These are phyloP conservation scores for Parnassius smintheus DNA, from an alignment of 2,888 invertebrate species.

Conservation along the genomic window DNA sequence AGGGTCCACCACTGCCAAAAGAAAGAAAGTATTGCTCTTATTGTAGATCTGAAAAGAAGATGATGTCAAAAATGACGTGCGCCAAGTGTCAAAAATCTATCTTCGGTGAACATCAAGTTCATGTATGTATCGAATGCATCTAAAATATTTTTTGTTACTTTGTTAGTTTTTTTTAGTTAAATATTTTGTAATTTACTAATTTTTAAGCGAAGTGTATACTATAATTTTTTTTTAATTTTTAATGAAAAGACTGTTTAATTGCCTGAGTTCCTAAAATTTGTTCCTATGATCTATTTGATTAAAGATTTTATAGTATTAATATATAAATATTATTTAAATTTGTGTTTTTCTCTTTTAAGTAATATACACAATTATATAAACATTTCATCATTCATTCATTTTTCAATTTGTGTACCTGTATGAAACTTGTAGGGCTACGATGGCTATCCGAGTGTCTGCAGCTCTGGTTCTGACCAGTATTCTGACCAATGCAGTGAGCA, in stretches of 20 bases:
- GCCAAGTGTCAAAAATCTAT: too few species aligned
- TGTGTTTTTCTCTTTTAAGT: not conserved
- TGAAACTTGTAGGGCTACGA: too few species aligned
- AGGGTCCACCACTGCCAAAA: too few species aligned
- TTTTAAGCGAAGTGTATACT: not conserved
- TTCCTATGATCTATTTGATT: too few species aligned
- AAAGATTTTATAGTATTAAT: not conserved
- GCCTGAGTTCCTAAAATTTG: too few species aligned
- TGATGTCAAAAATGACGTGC: not conserved
- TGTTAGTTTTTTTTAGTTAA: not conserved
- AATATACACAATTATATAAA: not conserved
- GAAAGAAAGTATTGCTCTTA: not conserved
- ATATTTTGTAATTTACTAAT: not conserved
- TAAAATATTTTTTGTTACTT: conserved; percentile 1
- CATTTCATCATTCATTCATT: too few species aligned
- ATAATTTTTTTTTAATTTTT: not conserved
- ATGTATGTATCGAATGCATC: not conserved
- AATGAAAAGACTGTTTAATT: too few species aligned
- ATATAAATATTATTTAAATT: not conserved
- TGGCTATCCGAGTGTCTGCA: too few species aligned
- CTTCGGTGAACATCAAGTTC: not conserved
- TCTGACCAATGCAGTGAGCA: too few species aligned
- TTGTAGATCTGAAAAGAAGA: not conserved
- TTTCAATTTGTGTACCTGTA: too few species aligned
- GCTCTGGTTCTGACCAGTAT: too few species aligned